A percentile compares a stretch with the other conserved stretches of the same genome.
Evolutionary conservation across 2,888 invertebrate genomes (phyloP).

Genomic region (Acleris literana): DNA sequence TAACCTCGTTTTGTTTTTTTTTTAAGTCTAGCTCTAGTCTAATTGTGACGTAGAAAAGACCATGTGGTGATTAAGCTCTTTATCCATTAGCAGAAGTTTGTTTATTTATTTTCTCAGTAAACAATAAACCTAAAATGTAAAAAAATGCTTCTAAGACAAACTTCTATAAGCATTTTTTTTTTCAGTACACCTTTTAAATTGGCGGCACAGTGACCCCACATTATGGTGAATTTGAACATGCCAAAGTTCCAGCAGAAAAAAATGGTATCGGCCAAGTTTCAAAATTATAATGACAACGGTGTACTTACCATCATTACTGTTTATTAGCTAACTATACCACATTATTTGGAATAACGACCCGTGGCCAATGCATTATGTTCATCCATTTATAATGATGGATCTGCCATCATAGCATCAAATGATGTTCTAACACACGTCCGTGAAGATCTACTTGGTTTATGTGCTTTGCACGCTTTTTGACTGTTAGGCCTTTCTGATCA

Average conservation of each 20-base stretch:
- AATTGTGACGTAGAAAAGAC: no score
- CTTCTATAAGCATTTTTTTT: no score
- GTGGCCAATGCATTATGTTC: conserved; percentile 24
- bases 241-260: background rate
- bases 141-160: no score
- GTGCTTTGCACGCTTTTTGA: conserved; percentile 6
- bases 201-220: no score
- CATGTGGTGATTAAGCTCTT: no score
- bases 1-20: no score
- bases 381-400: conserved; percentile 30
- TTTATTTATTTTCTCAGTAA: no score
- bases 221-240: no score
- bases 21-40: no score
- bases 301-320: conserved; percentile 9
- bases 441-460: conserved; percentile 22
- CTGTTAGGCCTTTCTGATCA: background rate
- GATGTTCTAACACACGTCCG: conserved; percentile 13
- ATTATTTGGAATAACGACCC: conserved; percentile 35
- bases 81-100: no score
- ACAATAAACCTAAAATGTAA: no score
- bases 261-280: background rate
- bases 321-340: conserved; percentile 10
- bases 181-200: no score
- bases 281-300: conserved; percentile 10
- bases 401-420: conserved; percentile 22